Percentiles rank a stretch among this genome's conserved stretches.
These are phyloP conservation scores for Labeo rohita DNA, from an alignment of 2,113 vertebrate genomes.

Conservation along the genomic window DNA sequence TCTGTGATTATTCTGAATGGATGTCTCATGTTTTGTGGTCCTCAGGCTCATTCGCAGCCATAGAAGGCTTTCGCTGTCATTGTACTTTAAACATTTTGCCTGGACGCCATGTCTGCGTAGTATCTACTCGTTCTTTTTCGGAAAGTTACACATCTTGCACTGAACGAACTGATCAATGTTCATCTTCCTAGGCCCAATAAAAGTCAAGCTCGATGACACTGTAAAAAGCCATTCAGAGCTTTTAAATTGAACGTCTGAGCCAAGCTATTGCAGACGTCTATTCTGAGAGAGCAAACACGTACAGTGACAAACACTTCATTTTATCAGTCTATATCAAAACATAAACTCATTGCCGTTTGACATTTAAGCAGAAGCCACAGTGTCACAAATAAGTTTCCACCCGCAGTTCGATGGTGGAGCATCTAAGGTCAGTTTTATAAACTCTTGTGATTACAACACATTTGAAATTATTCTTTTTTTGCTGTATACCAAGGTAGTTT, in stretches of 20 bases:
- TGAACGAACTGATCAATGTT: constrained; percentile 25
- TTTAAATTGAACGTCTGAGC: neutral
- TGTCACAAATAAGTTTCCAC: constrained; percentile 49
- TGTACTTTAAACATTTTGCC: constrained; percentile 67
- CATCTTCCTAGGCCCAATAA: constrained; percentile 8
- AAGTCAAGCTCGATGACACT: constrained; percentile 3
- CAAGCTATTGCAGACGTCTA: neutral
- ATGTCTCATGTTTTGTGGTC: constrained; percentile 23
- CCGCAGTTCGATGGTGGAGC: constrained; percentile 29
- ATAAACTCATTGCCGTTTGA: constrained; percentile 49
- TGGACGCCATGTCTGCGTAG: constrained; percentile 37
- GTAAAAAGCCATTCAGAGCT: neutral
- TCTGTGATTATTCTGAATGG: constrained; percentile 22
- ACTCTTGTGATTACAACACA: neutral
- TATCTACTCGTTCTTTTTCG: constrained; percentile 23
- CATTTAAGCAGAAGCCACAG: constrained; percentile 55
- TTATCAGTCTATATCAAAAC: constrained; percentile 36
- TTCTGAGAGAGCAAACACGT: neutral
- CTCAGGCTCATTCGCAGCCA: constrained; percentile 51
- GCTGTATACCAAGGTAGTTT: neutral
- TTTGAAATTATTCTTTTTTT: neutral
- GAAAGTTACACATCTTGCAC: constrained; percentile 35
- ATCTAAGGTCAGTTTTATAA: constrained; percentile 37
- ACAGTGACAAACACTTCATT: constrained; percentile 20
- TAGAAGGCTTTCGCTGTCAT: constrained; percentile 67